phyloP scores from a whole-genome alignment of 2,888 invertebrate species.

The Liopterus haemorrhoidalis region DNA sequence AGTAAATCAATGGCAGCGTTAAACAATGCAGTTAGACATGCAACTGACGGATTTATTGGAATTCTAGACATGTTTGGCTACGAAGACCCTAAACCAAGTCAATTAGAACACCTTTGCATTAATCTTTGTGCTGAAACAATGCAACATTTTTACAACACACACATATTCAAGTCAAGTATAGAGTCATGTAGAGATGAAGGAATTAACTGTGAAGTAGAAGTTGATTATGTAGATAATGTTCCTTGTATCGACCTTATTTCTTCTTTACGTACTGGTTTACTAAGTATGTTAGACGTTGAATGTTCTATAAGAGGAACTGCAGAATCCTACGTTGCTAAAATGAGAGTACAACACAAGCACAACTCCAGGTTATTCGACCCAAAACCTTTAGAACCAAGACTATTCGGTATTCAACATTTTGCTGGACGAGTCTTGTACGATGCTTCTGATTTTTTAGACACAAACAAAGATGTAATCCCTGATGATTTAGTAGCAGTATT shows the following conservation, averaged over 20 bases:
- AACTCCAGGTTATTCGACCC: constrained; percentile 77
- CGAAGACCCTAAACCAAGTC: constrained; percentile 85
- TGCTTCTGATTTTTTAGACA: constrained; percentile 81
- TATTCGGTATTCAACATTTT: constrained; percentile 89
- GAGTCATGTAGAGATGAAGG: constrained; percentile 93
- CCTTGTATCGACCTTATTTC: constrained; percentile 94
- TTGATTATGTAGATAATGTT: constrained; percentile 91
- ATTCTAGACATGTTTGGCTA: constrained; percentile 96
- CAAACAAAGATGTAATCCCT: constrained; percentile 86
- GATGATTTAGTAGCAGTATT: constrained; percentile 90
- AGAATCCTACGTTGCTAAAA: constrained; percentile 74
- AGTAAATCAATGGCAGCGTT: constrained; percentile 88
- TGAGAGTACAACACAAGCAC: constrained; percentile 73
- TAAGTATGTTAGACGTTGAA: constrained; percentile 89
- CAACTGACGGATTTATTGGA: constrained; percentile 91
- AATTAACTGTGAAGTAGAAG: constrained; percentile 81
- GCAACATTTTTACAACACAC: constrained; percentile 97
- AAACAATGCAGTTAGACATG: constrained; percentile 87
- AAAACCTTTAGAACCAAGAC: constrained; percentile 69
- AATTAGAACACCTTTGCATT: constrained; percentile 88
- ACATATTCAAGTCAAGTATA: constrained; percentile 89
- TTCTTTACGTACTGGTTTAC: constrained; percentile 81
- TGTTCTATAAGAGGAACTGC: constrained; percentile 77
- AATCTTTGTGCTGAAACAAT: constrained; percentile 95
- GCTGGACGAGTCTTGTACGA: constrained; percentile 82